These are phyloP conservation scores for Mustelus asterias DNA, from an alignment of 2,113 vertebrate species.

Conservation along the genomic window DNA sequence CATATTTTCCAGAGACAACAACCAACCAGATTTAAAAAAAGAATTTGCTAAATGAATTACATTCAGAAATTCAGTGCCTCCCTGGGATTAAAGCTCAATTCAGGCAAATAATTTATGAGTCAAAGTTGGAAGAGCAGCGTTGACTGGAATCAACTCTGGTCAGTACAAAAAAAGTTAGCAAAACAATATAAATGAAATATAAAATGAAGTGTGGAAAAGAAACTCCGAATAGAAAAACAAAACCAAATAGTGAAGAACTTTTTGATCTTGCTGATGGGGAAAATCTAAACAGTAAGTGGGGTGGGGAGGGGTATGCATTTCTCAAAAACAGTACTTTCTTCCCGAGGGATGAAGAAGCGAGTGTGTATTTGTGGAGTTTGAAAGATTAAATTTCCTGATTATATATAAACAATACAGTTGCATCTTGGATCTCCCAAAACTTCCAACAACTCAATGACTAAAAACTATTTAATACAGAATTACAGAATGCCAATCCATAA, in stretches of 20 bases:
- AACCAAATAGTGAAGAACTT: not conserved
- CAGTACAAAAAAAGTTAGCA: too few species aligned
- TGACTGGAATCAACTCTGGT: too few species aligned
- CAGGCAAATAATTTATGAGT: too few species aligned
- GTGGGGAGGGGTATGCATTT: not conserved
- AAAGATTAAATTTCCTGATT: not conserved
- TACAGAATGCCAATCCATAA: not conserved
- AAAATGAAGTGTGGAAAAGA: too few species aligned
- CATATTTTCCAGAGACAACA: not conserved
- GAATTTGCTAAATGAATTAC: too few species aligned
- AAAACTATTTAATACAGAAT: not conserved
- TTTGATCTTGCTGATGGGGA: not conserved
- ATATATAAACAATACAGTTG: not conserved
- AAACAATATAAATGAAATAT: too few species aligned
- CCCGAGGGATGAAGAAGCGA: not conserved
- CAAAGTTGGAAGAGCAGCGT: too few species aligned
- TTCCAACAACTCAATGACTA: not conserved
- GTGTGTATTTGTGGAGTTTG: not conserved
- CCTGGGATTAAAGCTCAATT: too few species aligned
- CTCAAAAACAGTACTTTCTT: not conserved
- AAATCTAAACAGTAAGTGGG: not conserved
- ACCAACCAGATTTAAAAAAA: not conserved
- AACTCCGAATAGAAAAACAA: not conserved
- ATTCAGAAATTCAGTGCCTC: too few species aligned
- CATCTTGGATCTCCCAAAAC: not conserved